Evolutionary conservation across 2,888 invertebrate genomes (phyloP), one percentile per base, ranked within the genome.

Genomic region (Apoda limacodes): DNA sequence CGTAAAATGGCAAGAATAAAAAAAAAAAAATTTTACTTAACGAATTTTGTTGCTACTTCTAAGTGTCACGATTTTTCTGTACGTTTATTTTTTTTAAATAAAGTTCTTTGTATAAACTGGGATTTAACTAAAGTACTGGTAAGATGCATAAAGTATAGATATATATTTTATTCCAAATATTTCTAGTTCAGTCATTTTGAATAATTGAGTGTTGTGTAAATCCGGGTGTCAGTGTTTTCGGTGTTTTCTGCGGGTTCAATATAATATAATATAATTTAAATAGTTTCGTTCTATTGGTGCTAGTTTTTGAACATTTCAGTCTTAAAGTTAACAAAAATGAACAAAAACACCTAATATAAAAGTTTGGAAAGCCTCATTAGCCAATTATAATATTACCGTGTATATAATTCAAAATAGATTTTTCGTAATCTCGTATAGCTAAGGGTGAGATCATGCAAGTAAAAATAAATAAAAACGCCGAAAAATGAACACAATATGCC

Each of bases 401-500:
- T 69, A 74, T 69, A 75, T 69, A 68, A 57, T 55, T 62, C 57
- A 60, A 62, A 65, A 63, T 48, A 65, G 55, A 62, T 60, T 62
- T 59, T 71, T 68, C 67, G 65, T 76, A 80, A 78, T 80, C 80
- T 78, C 80, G 60, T 68, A 76, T 74, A 78, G 71, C 75, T 76
- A 75, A 75, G 74, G 64, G 64, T 80, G 80, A 80, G 80, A 80
- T 80, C 80, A 76, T 68, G 63, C 66, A 68, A 71, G 65, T 71
- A 71, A 70, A 65, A 53, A 17, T 6, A 6, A 17, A 17, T 7
- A 17, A 17, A 17, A 7, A 59, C 52, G 59, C 70, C 65, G 69
- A 74, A 64, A 60, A 67, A 74, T 78, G 80, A 80, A 80, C 80
- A 80, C 80, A 80, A 74, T 74, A 76, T 70, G 80, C 76, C 80